Evolutionary conservation across 1,140 invertebrate species (phyloP), one percentile per base, ranked within the genome.

Genomic region (Aphaenogaster ashmeadi): DNA sequence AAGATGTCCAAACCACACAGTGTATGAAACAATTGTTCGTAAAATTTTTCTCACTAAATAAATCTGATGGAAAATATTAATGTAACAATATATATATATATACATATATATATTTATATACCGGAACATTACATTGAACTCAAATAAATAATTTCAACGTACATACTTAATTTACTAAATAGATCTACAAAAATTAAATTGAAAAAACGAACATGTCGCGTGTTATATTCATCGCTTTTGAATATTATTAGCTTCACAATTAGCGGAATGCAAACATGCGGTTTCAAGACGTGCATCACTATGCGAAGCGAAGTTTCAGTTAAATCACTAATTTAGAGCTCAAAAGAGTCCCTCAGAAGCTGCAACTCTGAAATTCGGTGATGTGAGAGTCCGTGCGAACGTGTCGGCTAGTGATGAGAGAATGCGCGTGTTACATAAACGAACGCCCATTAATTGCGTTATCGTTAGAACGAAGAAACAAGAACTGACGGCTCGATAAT

Each of bases 401-500:
- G 80, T 84, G 54, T 84, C n/a, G 67, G 80, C 27, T 81, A 56
- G 15, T 69, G 52, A n/a, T 81, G 69, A 83, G 67, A 83, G 67
- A 56, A 83, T 52, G 80, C 27, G 52, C 50, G 52, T 74, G 44
- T 75, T 84, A 50, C n/a, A 60, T 36, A 60, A 47, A 21, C 77
- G 41, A 44, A 66, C 15, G 41, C 54, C 44, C 44, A 71, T 84
- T 84, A 84, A 74, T 75, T 84, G 80, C 80, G 41, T 81, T 81
- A 54, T 56, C 64, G 64, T 75, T 69, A 60, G 47, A 81, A 41
- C 50, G 56, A 60, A 50, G 41, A n/a, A 44, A 56, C 6, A 72
- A 60, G 58, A 74, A 36, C 54, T 33, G 80, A 84, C 8, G 69
- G 27, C 69, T 84, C 69, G 89, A 72, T 87, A 91, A 87, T 90